Evolutionary conservation across 2,113 vertebrate species (phyloP).

Genomic region (Esox niger): DNA sequence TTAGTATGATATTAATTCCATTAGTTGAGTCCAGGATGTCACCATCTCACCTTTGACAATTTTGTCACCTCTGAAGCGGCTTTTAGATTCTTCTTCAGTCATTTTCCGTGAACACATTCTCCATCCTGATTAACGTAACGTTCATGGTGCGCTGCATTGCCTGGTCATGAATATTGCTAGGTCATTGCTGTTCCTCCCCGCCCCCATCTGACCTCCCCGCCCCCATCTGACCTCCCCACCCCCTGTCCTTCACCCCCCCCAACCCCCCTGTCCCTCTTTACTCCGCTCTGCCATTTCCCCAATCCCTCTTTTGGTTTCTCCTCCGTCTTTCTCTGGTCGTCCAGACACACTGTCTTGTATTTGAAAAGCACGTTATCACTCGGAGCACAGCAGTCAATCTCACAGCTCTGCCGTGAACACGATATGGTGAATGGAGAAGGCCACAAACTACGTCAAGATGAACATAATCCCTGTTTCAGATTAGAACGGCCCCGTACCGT

Average conservation of each 20-base stretch:
- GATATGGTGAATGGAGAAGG: slow-evolving; percentile 17
- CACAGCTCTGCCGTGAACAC: slow-evolving; percentile 19
- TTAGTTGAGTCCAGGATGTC: too few relatives aligned
- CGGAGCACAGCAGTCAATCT: slow-evolving; percentile 12
- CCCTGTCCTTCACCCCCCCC: not conserved
- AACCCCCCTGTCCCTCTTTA: not conserved
- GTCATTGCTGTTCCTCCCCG: not conserved
- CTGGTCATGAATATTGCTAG: not conserved
- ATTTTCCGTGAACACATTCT: too few relatives aligned
- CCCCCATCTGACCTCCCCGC: not conserved
- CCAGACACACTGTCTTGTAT: not conserved
- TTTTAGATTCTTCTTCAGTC: too few relatives aligned
- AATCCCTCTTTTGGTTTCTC: too few relatives aligned
- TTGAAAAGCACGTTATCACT: not conserved
- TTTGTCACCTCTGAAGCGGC: too few relatives aligned
- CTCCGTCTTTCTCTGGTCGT: not conserved
- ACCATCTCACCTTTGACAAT: too few relatives aligned
- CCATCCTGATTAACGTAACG: too few relatives aligned
- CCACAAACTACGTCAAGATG: slow-evolving; percentile 27
- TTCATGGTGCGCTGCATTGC: not conserved
- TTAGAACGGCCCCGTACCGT: slow-evolving; percentile 18
- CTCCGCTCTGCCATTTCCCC: too few relatives aligned
- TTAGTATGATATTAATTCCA: too few relatives aligned
- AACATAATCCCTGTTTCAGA: slow-evolving; percentile 16
- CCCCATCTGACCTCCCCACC: slow-evolving; percentile 3